phyloP scores from a whole-genome alignment of 2,113 vertebrate species.

The Herpetotheres cachinnans region DNA sequence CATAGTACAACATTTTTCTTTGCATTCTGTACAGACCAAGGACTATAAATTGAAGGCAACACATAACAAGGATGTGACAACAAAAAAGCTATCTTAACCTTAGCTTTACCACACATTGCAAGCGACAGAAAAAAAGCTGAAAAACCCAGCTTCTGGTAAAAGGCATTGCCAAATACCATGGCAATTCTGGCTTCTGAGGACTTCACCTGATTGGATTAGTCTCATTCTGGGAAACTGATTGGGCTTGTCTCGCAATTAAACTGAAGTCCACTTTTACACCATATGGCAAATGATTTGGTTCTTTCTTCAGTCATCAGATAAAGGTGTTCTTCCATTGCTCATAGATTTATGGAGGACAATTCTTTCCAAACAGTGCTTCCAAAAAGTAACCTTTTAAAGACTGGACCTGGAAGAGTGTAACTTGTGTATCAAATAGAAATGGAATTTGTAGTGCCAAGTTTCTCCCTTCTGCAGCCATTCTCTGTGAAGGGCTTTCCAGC shows the following conservation, averaged over 20 bases:
- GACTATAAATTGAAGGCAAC: not conserved
- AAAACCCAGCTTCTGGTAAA: not conserved
- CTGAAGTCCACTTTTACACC: not conserved
- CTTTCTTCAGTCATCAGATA: not conserved
- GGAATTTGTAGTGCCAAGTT: not conserved
- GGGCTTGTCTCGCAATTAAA: not conserved
- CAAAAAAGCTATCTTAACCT: not conserved
- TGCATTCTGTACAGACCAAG: not conserved
- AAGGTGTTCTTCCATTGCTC: not conserved
- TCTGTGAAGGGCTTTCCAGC: not conserved
- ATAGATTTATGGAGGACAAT: not conserved
- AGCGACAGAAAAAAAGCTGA: not conserved
- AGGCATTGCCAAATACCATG: not conserved
- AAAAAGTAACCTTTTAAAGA: not conserved
- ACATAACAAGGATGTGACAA: not conserved
- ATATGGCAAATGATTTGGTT: not conserved
- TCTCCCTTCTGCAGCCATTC: not conserved
- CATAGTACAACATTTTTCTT: not conserved
- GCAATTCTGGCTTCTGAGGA: not conserved
- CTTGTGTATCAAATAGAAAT: not conserved
- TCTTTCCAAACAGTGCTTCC: not conserved
- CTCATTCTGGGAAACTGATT: not conserved
- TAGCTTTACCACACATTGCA: not conserved
- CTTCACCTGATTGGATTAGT: not conserved
- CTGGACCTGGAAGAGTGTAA: not conserved